Conservation (phyloP, 2,888 invertebrate genomes). For the Mylabris sibirica region DNA sequence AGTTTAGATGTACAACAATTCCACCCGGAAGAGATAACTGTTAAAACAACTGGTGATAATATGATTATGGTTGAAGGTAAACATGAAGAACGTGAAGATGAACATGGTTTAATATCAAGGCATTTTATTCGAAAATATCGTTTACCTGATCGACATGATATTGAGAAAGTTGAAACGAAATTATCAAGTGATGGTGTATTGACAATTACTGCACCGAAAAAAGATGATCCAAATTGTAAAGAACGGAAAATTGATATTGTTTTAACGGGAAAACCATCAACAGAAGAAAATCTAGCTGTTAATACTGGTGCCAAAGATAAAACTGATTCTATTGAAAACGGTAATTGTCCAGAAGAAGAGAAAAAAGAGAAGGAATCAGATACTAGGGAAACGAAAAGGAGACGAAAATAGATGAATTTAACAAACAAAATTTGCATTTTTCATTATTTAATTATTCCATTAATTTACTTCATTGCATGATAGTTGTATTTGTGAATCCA, state of each 20-base stretch:
- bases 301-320: not conserved
- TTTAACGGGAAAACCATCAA: conserved; percentile 18
- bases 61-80: conserved; percentile 76
- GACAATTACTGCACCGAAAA: conserved; percentile 70
- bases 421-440: not conserved
- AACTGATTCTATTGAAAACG: conserved; percentile 1
- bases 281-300: not conserved
- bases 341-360: not conserved
- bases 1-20: conserved; percentile 64
- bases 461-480: not conserved
- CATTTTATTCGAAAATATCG: conserved; percentile 78
- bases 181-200: conserved; percentile 80
- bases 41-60: conserved; percentile 72
- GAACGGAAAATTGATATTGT: conserved; percentile 61
- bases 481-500: not conserved
- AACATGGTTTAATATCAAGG: conserved; percentile 75
- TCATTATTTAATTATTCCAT: not conserved
- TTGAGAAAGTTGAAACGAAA: conserved; percentile 74
- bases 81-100: conserved; percentile 77
- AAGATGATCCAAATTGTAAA: conserved; percentile 51
- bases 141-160: conserved; percentile 76
- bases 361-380: conserved; percentile 11
- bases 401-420: not conserved
- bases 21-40: conserved; percentile 77
- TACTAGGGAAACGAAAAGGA: not conserved